A percentile compares a stretch with the other conserved stretches of the same genome.
These are phyloP conservation scores for Vanacampus margaritifer DNA, from an alignment of 2,113 vertebrate species.

Conservation along the genomic window DNA sequence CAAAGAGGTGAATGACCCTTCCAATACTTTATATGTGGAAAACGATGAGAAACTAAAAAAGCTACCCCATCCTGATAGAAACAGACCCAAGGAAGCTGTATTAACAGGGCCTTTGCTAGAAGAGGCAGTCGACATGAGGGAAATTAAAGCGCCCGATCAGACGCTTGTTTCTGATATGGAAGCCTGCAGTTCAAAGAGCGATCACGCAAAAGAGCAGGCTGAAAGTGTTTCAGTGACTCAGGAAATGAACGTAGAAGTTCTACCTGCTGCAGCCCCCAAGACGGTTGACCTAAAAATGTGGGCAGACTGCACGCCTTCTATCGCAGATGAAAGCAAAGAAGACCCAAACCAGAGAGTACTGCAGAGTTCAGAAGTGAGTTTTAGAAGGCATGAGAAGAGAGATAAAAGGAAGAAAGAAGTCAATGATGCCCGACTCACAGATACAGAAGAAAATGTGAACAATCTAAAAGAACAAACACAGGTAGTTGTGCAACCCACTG, in stretches of 20 bases:
- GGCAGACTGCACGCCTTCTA: neutral
- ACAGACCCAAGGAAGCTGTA: neutral
- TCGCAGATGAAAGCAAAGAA: conserved; percentile 18
- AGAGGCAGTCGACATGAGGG: conserved; percentile 9
- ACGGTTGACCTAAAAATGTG: conserved; percentile 44
- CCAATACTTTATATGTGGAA: neutral
- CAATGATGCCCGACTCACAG: conserved; percentile 11
- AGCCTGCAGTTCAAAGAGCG: neutral
- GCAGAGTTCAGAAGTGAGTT: conserved; percentile 16
- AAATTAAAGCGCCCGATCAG: conserved; percentile 37
- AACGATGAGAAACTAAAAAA: neutral
- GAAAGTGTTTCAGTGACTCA: conserved; percentile 23
- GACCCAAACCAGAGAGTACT: neutral
- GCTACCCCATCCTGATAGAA: neutral
- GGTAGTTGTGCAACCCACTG: conserved; percentile 1
- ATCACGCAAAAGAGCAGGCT: conserved; percentile 17
- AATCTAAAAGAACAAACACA: conserved; percentile 23
- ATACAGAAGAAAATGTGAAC: conserved; percentile 5
- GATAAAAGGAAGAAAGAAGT: conserved; percentile 13
- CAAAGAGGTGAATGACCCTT: neutral
- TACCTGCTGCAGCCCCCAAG: conserved; percentile 8
- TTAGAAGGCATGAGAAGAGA: conserved; percentile 6
- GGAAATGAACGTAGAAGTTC: conserved; percentile 49
- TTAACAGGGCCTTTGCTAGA: neutral
- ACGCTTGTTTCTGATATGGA: conserved; percentile 11